A percentile compares a stretch with the other conserved stretches of the same genome.
Conservation (phyloP, 1,140 invertebrate species). For the Stratiolaelaps scimitus region DNA sequence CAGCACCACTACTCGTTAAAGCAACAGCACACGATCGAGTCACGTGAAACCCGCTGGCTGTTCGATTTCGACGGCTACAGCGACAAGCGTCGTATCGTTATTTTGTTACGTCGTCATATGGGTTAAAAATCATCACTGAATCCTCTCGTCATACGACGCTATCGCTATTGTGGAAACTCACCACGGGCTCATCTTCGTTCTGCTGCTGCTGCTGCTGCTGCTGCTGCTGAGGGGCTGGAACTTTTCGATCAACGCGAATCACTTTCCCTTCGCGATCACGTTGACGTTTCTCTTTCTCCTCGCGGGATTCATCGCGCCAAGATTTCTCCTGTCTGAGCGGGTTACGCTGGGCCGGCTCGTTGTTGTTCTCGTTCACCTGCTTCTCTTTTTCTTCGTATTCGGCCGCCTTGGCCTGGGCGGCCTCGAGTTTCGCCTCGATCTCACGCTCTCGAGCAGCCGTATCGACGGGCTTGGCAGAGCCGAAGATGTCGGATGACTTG, state of each 20-base stretch:
- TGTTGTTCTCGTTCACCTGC: neutral
- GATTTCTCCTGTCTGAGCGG: neutral
- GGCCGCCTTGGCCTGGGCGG: slow-evolving; percentile 39
- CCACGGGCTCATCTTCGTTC: neutral
- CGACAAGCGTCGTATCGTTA: too few relatives aligned
- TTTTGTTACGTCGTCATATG: too few relatives aligned
- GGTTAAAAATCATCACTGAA: too few relatives aligned
- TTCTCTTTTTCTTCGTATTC: slow-evolving; percentile 33
- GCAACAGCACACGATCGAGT: too few relatives aligned
- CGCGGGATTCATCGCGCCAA: slow-evolving; percentile 17
- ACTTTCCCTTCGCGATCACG: neutral
- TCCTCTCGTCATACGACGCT: too few relatives aligned
- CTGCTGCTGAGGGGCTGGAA: neutral
- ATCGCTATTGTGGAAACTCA: neutral
- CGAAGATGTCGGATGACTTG: slow-evolving; percentile 59
- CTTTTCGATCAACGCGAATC: slow-evolving; percentile 5
- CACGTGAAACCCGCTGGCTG: too few relatives aligned
- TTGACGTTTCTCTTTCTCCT: slow-evolving; percentile 9
- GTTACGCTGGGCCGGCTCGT: neutral
- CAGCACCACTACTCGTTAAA: too few relatives aligned
- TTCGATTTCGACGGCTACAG: too few relatives aligned
- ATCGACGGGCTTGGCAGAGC: slow-evolving; percentile 81
- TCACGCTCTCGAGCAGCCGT: slow-evolving; percentile 60
- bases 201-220: neutral
- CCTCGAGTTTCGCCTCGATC: slow-evolving; percentile 53